Evolutionary conservation across 2,113 vertebrate species (phyloP).

Genomic region (Sitta europaea): DNA sequence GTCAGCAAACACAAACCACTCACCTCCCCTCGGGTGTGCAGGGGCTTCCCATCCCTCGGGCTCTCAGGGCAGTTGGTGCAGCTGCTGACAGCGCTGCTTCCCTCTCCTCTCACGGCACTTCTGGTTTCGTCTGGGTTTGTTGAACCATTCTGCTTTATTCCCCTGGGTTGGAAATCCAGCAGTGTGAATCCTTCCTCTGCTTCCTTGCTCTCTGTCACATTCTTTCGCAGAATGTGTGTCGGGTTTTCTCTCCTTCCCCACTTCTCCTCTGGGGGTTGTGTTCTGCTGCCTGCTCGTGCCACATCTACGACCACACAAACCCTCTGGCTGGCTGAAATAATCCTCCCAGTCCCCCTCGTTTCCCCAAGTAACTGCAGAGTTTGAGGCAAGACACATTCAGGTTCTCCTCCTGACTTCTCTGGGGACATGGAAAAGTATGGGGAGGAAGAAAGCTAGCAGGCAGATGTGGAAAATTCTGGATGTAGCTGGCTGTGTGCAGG

Average conservation of each 20-base stretch:
- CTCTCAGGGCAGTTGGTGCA: background rate
- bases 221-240: background rate
- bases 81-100: background rate
- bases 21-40: background rate
- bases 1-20: background rate
- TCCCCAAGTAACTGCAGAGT: background rate
- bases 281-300: background rate
- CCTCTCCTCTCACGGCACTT: background rate
- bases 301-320: background rate
- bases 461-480: background rate
- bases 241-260: background rate
- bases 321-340: rapidly evolving
- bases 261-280: background rate
- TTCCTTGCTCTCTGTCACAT: background rate
- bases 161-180: background rate
- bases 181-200: background rate
- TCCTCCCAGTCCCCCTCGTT: background rate
- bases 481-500: background rate
- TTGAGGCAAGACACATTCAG: background rate
- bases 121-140: background rate
- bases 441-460: background rate
- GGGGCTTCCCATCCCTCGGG: background rate
- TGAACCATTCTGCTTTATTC: background rate
- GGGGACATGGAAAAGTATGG: background rate
- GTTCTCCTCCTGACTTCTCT: background rate